Base-by-base conservation (phyloP, 2,113 vertebrate species). In the Paradisaea rubra region DNA sequence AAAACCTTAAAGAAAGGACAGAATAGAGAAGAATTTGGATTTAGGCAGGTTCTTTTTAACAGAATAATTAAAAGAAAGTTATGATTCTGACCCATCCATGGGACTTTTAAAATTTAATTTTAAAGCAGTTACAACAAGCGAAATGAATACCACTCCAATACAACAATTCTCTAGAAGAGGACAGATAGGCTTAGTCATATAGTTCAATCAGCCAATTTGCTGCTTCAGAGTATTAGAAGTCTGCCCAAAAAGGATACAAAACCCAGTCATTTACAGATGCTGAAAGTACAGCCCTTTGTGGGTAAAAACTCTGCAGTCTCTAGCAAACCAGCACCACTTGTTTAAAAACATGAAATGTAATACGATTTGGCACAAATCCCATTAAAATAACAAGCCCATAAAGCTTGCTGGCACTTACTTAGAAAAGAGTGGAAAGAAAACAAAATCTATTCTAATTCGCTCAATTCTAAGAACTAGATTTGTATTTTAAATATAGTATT, bases 321-420 rank as follows among this genome's bases (percentile, higher is more conserved):
- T n/a, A 88, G 54, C 52, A 90, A 91, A 91, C 45, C 33, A 71
- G 44, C 13, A 70, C 4, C 14, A 44, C 66, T 86, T 72, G 14
- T 56, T 80, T 77, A 73, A 81, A 86, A 93, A 83, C 28, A 49
- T 6, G 7, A 56, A 37, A 70, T 41, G 4, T 21, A 81, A 70
- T 73, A 61, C 30, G 22, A 81, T 70, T 81, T 87, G 42, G 72
- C 42, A 71, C 20, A 81, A 91, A 89, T 5, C 9, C 35, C 15
- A 78, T 33, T 57, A 81, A 77, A 96, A 89, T 77, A 89, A 78
- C 10, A 84, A 87, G 42, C 22, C 33, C 45, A 63, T 63, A 87
- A 93, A 89, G 20, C 50, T 57, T 73, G 31, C 81, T 94, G 64
- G 73, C 78, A 78, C 25, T 30, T 39, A 69, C 16, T 86, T 72